Percentiles rank a stretch among this genome's conserved stretches.
Conservation (phyloP, 2,113 vertebrate genomes). For the Vimba vimba region DNA sequence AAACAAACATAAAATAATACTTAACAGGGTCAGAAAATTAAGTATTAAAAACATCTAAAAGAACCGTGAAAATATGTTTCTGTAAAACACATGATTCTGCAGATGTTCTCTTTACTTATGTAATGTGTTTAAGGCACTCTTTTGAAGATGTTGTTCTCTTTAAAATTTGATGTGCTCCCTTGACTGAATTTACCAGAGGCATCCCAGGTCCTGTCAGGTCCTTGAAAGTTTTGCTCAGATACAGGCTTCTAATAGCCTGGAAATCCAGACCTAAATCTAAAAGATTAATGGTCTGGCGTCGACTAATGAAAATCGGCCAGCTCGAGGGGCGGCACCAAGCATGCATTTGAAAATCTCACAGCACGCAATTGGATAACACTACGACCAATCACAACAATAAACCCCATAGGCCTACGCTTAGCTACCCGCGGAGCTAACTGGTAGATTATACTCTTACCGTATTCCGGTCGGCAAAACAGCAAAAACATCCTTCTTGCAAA, state of each 20-base stretch:
- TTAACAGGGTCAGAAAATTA: neutral
- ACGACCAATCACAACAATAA: too few relatives aligned
- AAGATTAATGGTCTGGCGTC: too few relatives aligned
- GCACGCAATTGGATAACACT: too few relatives aligned
- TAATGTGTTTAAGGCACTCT: constrained; percentile 7
- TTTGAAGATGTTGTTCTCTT: constrained; percentile 35
- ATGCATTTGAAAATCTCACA: too few relatives aligned
- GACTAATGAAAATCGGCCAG: too few relatives aligned
- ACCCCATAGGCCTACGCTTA: too few relatives aligned
- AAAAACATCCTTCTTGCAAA: too few relatives aligned
- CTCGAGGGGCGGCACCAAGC: too few relatives aligned
- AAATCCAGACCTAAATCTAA: too few relatives aligned
- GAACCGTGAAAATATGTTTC: neutral
- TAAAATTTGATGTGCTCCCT: constrained; percentile 26
- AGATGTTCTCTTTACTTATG: neutral
- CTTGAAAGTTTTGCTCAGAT: constrained; percentile 14
- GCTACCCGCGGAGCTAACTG: too few relatives aligned
- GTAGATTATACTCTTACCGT: too few relatives aligned
- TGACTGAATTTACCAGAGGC: neutral
- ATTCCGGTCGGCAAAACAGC: too few relatives aligned
- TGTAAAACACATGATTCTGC: neutral
- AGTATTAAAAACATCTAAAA: constrained; percentile 5
- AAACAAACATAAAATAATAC: neutral
- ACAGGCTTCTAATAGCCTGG: neutral
- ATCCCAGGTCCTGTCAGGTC: neutral